These are phyloP conservation scores for Myripristis murdjan DNA, from an alignment of 2,797 vertebrate species.

Conservation along the genomic window DNA sequence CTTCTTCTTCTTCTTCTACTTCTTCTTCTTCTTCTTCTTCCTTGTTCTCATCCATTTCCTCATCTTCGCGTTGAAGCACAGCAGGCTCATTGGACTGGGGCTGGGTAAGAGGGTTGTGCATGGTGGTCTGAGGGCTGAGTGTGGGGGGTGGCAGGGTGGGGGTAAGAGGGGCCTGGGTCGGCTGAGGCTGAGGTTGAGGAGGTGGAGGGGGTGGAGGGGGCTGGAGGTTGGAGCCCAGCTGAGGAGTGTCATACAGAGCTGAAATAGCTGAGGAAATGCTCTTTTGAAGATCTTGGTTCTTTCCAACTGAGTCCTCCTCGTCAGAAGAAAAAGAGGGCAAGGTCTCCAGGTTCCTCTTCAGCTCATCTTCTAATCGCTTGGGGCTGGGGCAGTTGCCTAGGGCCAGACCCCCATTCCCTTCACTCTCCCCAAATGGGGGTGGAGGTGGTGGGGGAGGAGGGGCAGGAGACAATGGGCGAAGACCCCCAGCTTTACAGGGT, in stretches of 20 bases:
- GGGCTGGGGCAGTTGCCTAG: conserved; percentile 92
- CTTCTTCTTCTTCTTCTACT: too few relatives aligned
- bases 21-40: too few relatives aligned
- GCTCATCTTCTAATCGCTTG: conserved; percentile 93
- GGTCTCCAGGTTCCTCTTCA: conserved; percentile 95
- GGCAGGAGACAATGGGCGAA: conserved; percentile 82
- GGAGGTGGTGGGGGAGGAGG: conserved; percentile 81
- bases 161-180: conserved; percentile 71
- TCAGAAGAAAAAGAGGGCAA: conserved; percentile 95
- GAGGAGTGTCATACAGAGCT: conserved; percentile 91
- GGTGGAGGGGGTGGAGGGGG: conserved; percentile 67
- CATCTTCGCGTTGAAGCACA: conserved; percentile 76
- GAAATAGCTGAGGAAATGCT: conserved; percentile 96
- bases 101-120: conserved; percentile 76
- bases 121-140: conserved; percentile 81
- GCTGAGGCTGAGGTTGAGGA: conserved; percentile 67
- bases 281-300: conserved; percentile 96
- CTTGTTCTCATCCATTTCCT: conserved; percentile 69
- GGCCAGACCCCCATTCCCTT: conserved; percentile 89
- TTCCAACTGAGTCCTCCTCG: conserved; percentile 94
- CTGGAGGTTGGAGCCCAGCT: conserved; percentile 78
- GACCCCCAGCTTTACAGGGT: conserved; percentile 85
- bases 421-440: conserved; percentile 84
- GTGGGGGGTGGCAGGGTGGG: conserved; percentile 81
- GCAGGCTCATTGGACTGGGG: conserved; percentile 78